phyloP scores from a whole-genome alignment of 1,140 invertebrate species.

The Harpegnathos saltator region DNA sequence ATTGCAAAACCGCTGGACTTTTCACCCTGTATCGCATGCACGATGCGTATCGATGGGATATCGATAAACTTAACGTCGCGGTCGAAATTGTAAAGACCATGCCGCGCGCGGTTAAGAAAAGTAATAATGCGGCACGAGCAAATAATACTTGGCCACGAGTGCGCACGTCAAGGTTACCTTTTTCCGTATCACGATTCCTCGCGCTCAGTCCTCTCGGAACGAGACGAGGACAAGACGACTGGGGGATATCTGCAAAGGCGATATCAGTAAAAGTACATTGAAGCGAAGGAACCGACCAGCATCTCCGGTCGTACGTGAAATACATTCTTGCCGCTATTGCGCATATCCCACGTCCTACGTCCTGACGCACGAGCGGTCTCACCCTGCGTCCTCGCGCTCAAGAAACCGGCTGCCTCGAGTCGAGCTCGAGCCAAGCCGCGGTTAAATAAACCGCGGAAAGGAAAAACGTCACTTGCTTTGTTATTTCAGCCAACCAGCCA shows the following conservation, averaged over 20 bases:
- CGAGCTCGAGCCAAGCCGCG: background rate
- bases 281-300: background rate
- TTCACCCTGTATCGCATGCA: no score
- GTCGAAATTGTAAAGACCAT: no score
- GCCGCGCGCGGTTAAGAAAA: no score
- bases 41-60: no score
- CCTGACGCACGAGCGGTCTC: background rate
- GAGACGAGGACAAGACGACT: background rate
- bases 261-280: no score
- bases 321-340: background rate
- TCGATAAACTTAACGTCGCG: no score
- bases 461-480: slow-evolving; percentile 1
- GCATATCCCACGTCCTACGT: background rate
- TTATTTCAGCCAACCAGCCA: slow-evolving; percentile 1
- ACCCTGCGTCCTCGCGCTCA: background rate
- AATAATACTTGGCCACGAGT: background rate
- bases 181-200: slow-evolving; percentile 7
- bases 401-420: slow-evolving; percentile 7
- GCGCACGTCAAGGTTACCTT: slow-evolving; percentile 25
- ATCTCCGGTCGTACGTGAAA: background rate
- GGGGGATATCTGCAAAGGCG: slow-evolving; percentile 6
- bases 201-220: background rate
- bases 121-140: background rate
- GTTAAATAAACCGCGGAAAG: background rate
- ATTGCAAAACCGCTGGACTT: no score